Conservation (phyloP, 64 coral and sea anemone species). For the Porites australiensis region DNA sequence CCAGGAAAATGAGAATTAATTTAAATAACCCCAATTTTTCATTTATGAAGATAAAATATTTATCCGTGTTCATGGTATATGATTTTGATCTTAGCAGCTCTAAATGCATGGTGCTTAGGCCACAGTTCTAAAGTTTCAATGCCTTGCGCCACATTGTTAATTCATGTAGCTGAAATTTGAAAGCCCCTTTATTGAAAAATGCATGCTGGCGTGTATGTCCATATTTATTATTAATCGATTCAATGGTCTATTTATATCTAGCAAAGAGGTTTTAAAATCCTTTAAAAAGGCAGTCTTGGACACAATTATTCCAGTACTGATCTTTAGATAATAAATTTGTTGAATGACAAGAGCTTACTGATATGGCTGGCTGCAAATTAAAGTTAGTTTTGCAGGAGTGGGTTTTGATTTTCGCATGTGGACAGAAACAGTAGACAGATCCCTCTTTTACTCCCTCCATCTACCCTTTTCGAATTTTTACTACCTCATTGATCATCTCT, state of each 20-base stretch:
- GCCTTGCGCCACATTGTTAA: background rate
- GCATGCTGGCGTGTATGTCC: background rate
- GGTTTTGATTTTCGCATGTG: too few species aligned
- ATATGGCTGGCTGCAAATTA: background rate
- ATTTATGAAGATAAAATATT: too few species aligned
- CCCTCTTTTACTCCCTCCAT: too few species aligned
- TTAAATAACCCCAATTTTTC: background rate
- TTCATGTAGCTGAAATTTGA: background rate
- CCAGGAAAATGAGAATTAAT: too few species aligned
- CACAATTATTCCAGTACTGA: background rate
- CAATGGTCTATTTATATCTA: background rate
- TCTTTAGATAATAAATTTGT: background rate
- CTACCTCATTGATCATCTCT: too few species aligned
- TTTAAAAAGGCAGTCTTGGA: background rate
- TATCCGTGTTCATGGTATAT: background rate
- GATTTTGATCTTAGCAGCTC: too few species aligned
- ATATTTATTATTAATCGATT: background rate
- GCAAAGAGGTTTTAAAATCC: background rate
- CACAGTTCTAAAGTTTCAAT: background rate
- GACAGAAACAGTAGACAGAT: too few species aligned
- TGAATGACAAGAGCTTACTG: background rate
- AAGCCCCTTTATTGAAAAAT: background rate
- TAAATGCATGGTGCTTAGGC: background rate
- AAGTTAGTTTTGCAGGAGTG: too few species aligned
- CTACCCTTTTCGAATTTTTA: too few species aligned